Evolutionary conservation across 2,888 invertebrate species (phyloP).

Genomic region (Calameuta idolon): DNA sequence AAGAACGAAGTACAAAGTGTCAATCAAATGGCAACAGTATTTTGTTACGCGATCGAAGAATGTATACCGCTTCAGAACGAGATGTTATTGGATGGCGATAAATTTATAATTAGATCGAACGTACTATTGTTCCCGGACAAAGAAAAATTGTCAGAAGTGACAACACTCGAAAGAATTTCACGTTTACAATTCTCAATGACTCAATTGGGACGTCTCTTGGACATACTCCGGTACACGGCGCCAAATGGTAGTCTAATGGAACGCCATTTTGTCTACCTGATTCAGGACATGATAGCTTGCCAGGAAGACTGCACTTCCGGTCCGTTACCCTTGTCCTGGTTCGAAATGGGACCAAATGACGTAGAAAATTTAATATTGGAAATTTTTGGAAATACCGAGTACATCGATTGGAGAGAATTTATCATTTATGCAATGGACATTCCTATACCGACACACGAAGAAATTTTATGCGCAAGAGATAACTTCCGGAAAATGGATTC

Average conservation of each 20-base stretch:
- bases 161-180: slow-evolving; percentile 27
- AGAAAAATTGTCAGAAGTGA: slow-evolving; percentile 21
- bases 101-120: slow-evolving; percentile 68
- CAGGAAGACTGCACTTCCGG: slow-evolving; percentile 66
- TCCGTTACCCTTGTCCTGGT: slow-evolving; percentile 65
- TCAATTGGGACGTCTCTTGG: slow-evolving; percentile 49
- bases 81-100: slow-evolving; percentile 69
- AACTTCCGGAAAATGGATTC: slow-evolving; percentile 69
- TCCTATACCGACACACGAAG: slow-evolving; percentile 69
- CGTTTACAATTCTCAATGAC: slow-evolving; percentile 43
- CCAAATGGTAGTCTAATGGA: slow-evolving; percentile 65
- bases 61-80: slow-evolving; percentile 68
- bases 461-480: slow-evolving; percentile 69
- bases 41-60: slow-evolving; percentile 67
- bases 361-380: slow-evolving; percentile 66
- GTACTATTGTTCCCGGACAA: slow-evolving; percentile 59
- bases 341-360: slow-evolving; percentile 65
- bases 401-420: slow-evolving; percentile 77
- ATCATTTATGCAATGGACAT: slow-evolving; percentile 73
- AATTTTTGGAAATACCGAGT: slow-evolving; percentile 71
- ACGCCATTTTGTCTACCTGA: slow-evolving; percentile 68
- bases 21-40: slow-evolving; percentile 45
- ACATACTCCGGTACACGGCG: slow-evolving; percentile 64
- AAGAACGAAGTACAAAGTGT: slow-evolving; percentile 63
- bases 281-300: slow-evolving; percentile 70